These are phyloP conservation scores for Porites rus DNA, from an alignment of 92 coral and sea anemone species.

Conservation along the genomic window DNA sequence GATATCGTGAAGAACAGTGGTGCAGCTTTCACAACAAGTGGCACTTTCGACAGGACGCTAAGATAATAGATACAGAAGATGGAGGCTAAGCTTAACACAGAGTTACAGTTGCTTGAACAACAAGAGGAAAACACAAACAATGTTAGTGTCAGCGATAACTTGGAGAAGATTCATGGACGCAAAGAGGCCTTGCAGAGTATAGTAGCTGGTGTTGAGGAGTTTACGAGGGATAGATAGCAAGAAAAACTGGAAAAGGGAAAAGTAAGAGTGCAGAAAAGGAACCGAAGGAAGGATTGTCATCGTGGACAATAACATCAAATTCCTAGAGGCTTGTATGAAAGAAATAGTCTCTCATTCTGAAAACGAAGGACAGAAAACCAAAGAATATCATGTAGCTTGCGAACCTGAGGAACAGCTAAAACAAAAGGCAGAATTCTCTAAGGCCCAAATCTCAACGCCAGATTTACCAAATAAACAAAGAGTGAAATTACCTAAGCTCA, in stretches of 20 bases:
- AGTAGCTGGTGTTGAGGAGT: background rate
- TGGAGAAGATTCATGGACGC: background rate
- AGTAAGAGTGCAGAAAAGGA: background rate
- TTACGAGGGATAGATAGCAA: background rate
- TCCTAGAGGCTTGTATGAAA: too few species aligned
- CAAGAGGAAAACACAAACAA: background rate
- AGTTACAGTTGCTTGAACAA: background rate
- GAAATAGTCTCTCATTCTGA: too few species aligned
- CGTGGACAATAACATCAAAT: too few species aligned
- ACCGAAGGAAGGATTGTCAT: background rate
- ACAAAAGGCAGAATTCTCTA: too few species aligned
- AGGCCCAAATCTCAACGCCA: too few species aligned
- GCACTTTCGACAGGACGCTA: background rate
- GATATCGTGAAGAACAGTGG: too few species aligned
- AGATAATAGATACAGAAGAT: background rate
- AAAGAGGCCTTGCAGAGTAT: background rate
- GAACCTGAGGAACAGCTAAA: too few species aligned
- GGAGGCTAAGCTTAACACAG: background rate
- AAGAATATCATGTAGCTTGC: too few species aligned
- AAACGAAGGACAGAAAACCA: too few species aligned
- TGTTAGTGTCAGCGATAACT: background rate
- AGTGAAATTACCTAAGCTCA: background rate
- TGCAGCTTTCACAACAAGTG: background rate
- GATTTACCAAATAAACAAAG: too few species aligned
- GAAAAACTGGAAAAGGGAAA: background rate